These are phyloP conservation scores for Peromyscus californicus DNA, from an alignment of 2,113 vertebrate species.

Conservation along the genomic window DNA sequence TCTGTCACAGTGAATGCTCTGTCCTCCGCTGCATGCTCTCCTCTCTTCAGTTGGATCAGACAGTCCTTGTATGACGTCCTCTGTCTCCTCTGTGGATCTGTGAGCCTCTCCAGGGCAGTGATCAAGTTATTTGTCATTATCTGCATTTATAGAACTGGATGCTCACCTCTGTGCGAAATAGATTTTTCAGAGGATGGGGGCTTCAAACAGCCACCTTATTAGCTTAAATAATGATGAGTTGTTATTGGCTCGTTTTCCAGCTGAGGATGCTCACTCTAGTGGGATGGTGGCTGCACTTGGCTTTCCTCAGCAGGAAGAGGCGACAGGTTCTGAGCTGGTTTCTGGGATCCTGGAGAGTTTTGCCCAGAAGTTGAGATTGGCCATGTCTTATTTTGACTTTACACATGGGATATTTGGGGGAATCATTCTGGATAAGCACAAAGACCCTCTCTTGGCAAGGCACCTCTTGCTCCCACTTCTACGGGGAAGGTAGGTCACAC, in stretches of 20 bases:
- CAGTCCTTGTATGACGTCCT: accelerated
- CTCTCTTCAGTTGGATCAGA: background rate
- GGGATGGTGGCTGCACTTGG: background rate
- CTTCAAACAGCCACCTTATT: background rate
- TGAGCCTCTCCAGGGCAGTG: background rate
- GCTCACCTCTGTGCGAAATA: background rate
- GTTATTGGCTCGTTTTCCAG: background rate
- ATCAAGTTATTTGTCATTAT: background rate
- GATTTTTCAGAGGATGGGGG: background rate
- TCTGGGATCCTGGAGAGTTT: background rate
- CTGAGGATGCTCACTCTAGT: background rate
- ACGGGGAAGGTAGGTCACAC: background rate
- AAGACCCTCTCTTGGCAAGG: background rate
- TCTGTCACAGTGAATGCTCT: too few species aligned
- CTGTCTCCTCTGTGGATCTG: background rate
- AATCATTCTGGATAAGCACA: background rate
- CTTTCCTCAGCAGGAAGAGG: background rate
- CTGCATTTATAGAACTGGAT: too few species aligned
- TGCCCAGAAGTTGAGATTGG: background rate
- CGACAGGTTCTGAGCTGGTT: background rate
- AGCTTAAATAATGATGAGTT: background rate
- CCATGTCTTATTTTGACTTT: background rate
- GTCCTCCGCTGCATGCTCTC: background rate
- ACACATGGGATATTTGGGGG: background rate
- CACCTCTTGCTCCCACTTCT: background rate